Evolutionary conservation across 2,113 vertebrate species (phyloP).

Genomic region (Channa argus): DNA sequence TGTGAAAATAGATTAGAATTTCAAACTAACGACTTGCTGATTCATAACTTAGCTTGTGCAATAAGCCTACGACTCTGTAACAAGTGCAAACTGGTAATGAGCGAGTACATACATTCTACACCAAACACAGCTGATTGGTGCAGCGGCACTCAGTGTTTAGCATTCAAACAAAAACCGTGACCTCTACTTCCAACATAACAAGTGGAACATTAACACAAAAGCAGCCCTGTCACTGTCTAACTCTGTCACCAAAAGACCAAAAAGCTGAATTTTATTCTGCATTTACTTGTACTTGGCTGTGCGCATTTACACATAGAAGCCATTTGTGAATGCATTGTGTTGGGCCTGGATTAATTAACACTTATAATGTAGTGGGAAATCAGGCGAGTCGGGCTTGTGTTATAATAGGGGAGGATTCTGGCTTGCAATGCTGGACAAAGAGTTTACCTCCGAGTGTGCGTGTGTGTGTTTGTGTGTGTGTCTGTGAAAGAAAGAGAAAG

Average conservation of each 20-base stretch:
- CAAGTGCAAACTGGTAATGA: conserved; percentile 46
- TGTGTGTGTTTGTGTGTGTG: background rate
- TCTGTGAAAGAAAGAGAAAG: conserved; percentile 8
- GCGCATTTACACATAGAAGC: conserved; percentile 31
- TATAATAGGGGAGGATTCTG: conserved; percentile 62
- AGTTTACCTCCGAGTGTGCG: conserved; percentile 53
- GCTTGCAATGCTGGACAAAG: conserved; percentile 65
- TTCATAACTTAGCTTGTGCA: conserved; percentile 49
- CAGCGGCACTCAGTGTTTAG: background rate
- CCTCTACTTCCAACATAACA: conserved; percentile 27
- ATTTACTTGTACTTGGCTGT: conserved; percentile 57
- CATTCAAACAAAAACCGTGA: conserved; percentile 26
- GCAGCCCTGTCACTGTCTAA: conserved; percentile 29
- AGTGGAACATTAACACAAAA: conserved; percentile 48
- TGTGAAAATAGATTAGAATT: conserved; percentile 71
- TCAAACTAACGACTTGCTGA: conserved; percentile 69
- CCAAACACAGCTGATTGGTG: conserved; percentile 4
- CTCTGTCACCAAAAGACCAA: conserved; percentile 39
- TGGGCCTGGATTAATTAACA: conserved; percentile 78
- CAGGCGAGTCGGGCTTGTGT: conserved; percentile 61
- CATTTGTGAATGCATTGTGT: conserved; percentile 71
- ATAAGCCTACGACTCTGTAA: conserved; percentile 40
- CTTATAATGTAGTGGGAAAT: conserved; percentile 75
- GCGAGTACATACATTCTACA: conserved; percentile 11
- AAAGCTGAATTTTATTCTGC: conserved; percentile 57